Evolutionary conservation across 2,797 vertebrate species (phyloP).

Genomic region (Eulemur albifrons): DNA sequence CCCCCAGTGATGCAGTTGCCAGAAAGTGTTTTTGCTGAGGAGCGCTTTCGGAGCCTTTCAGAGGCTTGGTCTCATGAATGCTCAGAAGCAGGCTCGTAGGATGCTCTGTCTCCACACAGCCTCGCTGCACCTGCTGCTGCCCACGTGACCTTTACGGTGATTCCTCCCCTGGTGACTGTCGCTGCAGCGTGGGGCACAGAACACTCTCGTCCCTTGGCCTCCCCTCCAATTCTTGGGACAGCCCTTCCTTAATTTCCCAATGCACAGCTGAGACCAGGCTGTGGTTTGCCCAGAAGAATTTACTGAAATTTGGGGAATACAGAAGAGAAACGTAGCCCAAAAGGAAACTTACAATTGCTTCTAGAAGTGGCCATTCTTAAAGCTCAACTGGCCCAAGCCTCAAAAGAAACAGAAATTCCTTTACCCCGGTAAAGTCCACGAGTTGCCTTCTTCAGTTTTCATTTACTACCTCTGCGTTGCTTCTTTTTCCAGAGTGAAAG

Average conservation of each 20-base stretch:
- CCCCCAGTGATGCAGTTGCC: neutral
- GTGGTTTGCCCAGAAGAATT: neutral
- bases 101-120: neutral
- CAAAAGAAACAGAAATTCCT: neutral
- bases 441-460: neutral
- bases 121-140: neutral
- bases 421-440: neutral
- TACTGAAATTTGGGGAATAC: neutral
- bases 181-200: neutral
- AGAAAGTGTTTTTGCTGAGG: neutral
- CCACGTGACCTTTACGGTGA: rapidly evolving
- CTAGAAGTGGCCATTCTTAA: neutral
- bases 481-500: neutral
- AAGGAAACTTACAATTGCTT: neutral
- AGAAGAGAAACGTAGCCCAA: neutral
- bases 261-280: neutral
- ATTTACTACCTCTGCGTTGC: neutral
- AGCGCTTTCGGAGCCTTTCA: neutral
- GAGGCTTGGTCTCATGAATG: neutral
- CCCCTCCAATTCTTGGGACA: neutral
- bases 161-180: too few relatives aligned
- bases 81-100: neutral
- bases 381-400: neutral
- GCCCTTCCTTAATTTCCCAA: neutral
- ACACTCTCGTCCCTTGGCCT: neutral